Evolutionary conservation across 1,140 invertebrate species (phyloP).

Genomic region (Galleria mellonella): DNA sequence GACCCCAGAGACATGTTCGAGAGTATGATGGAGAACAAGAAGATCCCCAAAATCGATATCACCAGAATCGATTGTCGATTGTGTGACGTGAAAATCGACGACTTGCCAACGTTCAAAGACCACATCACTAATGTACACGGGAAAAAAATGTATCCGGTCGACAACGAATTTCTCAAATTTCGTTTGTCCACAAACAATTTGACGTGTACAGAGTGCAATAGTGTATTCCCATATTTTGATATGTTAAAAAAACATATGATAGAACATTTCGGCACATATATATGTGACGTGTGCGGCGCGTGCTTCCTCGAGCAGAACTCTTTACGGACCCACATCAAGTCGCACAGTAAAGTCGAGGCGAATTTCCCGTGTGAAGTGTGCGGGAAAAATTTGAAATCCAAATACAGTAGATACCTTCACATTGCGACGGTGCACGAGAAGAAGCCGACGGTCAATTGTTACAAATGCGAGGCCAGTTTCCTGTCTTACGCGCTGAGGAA

Average conservation of each 20-base stretch:
- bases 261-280: slow-evolving; percentile 53
- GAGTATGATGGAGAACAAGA: slow-evolving; percentile 45
- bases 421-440: slow-evolving; percentile 54
- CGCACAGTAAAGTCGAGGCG: slow-evolving; percentile 44
- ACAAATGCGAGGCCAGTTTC: slow-evolving; percentile 55
- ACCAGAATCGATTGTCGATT: slow-evolving; percentile 55
- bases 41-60: slow-evolving; percentile 61
- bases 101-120: slow-evolving; percentile 34
- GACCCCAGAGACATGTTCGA: slow-evolving; percentile 44
- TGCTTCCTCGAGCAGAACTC: slow-evolving; percentile 51
- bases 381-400: slow-evolving; percentile 56
- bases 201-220: slow-evolving; percentile 31
- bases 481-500: slow-evolving; percentile 49
- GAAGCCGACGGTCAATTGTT: slow-evolving; percentile 51
- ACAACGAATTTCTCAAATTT: slow-evolving; percentile 36
- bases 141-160: slow-evolving; percentile 18
- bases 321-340: slow-evolving; percentile 44
- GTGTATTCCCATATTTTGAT: slow-evolving; percentile 46
- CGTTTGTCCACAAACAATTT: slow-evolving; percentile 24
- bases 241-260: slow-evolving; percentile 57
- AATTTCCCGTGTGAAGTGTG: slow-evolving; percentile 55
- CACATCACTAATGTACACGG: slow-evolving; percentile 40
- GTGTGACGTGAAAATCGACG: slow-evolving; percentile 46
- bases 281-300: slow-evolving; percentile 55
- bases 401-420: slow-evolving; percentile 50